These are phyloP conservation scores for Mimachlamys varia DNA, from an alignment of 2,888 invertebrate species.

Conservation along the genomic window DNA sequence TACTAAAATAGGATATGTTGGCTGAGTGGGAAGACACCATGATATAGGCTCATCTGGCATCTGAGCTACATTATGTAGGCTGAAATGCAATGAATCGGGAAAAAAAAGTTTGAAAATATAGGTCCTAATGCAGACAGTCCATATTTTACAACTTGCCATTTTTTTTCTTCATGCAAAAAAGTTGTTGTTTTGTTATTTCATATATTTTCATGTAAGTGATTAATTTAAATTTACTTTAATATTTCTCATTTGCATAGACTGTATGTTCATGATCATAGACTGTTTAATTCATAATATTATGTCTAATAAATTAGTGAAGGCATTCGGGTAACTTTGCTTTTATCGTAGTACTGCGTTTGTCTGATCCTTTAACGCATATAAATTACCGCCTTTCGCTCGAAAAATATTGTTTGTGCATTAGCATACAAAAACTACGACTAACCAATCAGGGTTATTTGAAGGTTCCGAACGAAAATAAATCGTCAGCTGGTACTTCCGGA, in stretches of 20 bases:
- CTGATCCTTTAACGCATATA: neutral
- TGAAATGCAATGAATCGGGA: no score
- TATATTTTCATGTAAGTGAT: no score
- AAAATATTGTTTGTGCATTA: neutral
- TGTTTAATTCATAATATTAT: neutral
- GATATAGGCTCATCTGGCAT: no score
- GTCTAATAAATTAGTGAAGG: neutral
- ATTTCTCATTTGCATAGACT: neutral
- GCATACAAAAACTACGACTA: neutral
- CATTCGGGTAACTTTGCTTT: slow-evolving; percentile 1
- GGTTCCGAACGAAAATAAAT: slow-evolving; percentile 17
- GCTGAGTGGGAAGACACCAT: no score
- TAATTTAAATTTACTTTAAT: neutral
- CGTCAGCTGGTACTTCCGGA: slow-evolving; percentile 36
- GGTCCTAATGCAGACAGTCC: neutral
- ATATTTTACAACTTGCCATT: neutral
- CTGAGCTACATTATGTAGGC: no score
- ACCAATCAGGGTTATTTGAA: neutral
- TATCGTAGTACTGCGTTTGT: neutral
- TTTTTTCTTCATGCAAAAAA: no score
- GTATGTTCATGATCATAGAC: no score
- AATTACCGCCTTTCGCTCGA: neutral
- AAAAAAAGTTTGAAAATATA: no score
- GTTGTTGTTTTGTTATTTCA: neutral
- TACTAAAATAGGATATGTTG: no score